A percentile compares a stretch with the other conserved stretches of the same genome.
phyloP scores from a whole-genome alignment of 37 sponge, comb jelly and placozoan species.

The Halisarca cf. caerulea region DNA sequence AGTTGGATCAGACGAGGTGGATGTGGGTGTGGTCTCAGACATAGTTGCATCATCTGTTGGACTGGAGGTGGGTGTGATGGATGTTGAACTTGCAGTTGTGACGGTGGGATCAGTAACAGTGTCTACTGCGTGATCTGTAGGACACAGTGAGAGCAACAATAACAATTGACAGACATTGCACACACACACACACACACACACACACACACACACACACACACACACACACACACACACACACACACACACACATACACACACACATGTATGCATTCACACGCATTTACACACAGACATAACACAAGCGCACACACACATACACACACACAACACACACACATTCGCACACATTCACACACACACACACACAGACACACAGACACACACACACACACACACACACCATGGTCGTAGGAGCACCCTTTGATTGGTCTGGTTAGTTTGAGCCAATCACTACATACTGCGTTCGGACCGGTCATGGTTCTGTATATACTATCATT shows the following conservation, averaged over 20 bases:
- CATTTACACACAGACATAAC: not conserved
- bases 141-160: no score
- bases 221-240: conserved; percentile 14
- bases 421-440: not conserved
- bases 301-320: no score
- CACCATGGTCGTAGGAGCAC: not conserved
- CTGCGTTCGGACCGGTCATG: no score
- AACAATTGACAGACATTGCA: not conserved
- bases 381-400: not conserved
- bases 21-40: no score
- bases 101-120: no score
- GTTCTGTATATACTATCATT: no score
- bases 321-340: not conserved
- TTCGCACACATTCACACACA: conserved; percentile 1
- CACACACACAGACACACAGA: conserved; percentile 8
- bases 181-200: no score
- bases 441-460: no score
- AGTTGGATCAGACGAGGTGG: no score
- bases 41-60: not conserved
- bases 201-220: no score
- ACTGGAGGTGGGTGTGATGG: not conserved
- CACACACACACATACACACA: conserved; percentile 13
- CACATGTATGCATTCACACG: not conserved
- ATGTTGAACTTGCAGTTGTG: not conserved
- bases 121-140: no score